These are phyloP conservation scores for Saxidomus purpurata DNA, from an alignment of 1,140 invertebrate species.

Conservation along the genomic window DNA sequence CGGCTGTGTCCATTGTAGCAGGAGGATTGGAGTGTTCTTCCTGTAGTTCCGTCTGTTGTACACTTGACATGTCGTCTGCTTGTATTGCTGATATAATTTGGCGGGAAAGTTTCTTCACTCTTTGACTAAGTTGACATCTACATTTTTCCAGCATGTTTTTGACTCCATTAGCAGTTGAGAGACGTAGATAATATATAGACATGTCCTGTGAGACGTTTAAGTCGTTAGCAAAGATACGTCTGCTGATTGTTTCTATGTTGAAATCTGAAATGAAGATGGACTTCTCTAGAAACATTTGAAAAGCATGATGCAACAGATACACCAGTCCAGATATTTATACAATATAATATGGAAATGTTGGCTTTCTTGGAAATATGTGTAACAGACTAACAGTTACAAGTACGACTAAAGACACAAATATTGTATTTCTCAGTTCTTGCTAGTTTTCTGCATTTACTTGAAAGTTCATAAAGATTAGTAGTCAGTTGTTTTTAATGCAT, in stretches of 20 bases:
- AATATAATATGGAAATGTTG: no score
- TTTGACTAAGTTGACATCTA: background rate
- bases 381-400: no score
- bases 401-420: no score
- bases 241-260: background rate
- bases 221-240: conserved; percentile 1
- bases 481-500: no score
- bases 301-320: no score
- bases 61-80: background rate
- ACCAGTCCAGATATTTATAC: no score
- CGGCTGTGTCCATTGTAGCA: background rate
- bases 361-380: no score
- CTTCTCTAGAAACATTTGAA: background rate
- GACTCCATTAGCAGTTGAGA: conserved; percentile 16
- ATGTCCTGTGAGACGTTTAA: background rate
- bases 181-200: background rate
- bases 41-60: background rate
- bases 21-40: background rate
- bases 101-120: conserved; percentile 33
- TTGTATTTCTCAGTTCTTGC: no score
- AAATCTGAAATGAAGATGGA: conserved; percentile 4
- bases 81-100: background rate
- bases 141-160: conserved; percentile 9
- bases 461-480: no score
- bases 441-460: no score